phyloP scores from a whole-genome alignment of 2,888 invertebrate species.

The Cantharis rustica region DNA sequence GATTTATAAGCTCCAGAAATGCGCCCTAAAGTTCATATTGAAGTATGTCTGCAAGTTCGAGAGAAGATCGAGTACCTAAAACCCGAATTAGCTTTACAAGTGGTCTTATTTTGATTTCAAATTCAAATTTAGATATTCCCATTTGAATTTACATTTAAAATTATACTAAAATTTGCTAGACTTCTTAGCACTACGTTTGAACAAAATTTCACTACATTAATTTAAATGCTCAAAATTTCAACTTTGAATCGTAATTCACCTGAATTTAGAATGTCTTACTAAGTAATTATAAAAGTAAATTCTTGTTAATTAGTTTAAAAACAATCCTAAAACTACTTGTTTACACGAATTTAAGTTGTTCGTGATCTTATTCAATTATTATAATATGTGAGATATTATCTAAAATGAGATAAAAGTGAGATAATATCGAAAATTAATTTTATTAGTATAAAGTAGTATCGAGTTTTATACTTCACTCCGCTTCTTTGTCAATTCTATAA shows the following conservation, averaged over 20 bases:
- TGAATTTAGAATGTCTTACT: background rate
- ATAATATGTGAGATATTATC: background rate
- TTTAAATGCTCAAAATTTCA: background rate
- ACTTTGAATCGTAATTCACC: background rate
- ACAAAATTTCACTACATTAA: background rate
- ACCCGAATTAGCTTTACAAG: conserved; percentile 24
- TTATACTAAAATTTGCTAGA: conserved; percentile 9
- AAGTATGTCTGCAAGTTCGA: conserved; percentile 29
- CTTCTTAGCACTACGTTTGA: background rate
- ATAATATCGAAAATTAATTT: background rate
- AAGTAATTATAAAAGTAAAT: background rate
- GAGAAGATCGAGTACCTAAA: conserved; percentile 25
- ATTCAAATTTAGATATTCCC: conserved; percentile 16
- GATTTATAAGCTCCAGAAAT: conserved; percentile 37
- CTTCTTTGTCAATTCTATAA: no score
- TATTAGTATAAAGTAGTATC: background rate
- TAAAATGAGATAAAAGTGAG: no score
- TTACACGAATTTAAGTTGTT: background rate
- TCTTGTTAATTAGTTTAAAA: background rate
- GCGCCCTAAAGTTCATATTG: conserved; percentile 22
- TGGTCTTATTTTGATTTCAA: conserved; percentile 28
- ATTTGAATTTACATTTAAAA: conserved; percentile 23
- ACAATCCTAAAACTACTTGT: background rate
- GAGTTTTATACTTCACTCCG: background rate
- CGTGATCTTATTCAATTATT: background rate